Evolutionary conservation across 2,797 vertebrate species (phyloP).

Genomic region (Enoplosus armatus): DNA sequence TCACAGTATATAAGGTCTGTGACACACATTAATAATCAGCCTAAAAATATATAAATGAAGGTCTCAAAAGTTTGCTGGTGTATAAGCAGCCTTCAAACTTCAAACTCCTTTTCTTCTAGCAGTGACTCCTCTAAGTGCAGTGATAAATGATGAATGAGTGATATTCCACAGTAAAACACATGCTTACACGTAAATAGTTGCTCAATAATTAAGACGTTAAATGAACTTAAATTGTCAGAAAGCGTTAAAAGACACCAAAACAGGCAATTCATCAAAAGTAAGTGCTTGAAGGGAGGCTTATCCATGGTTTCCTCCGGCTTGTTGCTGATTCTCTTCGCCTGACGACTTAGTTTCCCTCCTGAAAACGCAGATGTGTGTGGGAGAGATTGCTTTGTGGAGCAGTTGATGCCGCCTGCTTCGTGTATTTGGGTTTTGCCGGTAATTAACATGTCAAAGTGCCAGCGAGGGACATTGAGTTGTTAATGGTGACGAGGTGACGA

Average conservation of each 20-base stretch:
- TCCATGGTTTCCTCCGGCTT: slow-evolving; percentile 1
- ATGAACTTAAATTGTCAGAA: slow-evolving; percentile 15
- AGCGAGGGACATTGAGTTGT: slow-evolving; percentile 3
- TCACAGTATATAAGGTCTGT: too few relatives aligned
- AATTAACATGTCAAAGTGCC: slow-evolving; percentile 48
- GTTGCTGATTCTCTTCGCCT: slow-evolving; percentile 7
- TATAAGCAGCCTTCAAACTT: too few relatives aligned
- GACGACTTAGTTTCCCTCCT: slow-evolving; percentile 13
- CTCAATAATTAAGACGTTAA: background rate
- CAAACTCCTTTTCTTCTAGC: too few relatives aligned
- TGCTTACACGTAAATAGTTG: background rate
- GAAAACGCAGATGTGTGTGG: slow-evolving; percentile 3
- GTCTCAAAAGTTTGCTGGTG: too few relatives aligned
- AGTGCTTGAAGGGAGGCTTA: slow-evolving; percentile 1
- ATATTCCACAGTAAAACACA: background rate
- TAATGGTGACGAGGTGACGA: slow-evolving; percentile 53
- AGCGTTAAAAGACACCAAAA: background rate
- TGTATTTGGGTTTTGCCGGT: slow-evolving; percentile 42
- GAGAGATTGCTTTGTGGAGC: slow-evolving; percentile 11
- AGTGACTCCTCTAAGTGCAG: background rate
- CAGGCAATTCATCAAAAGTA: background rate
- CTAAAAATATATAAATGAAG: too few relatives aligned
- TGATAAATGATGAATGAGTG: background rate
- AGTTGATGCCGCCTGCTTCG: background rate
- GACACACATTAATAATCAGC: too few relatives aligned